A percentile compares a stretch with the other conserved stretches of the same genome.
phyloP scores from a whole-genome alignment of 35 echinoderm and acorn worm genomes.

The Diadema setosum region DNA sequence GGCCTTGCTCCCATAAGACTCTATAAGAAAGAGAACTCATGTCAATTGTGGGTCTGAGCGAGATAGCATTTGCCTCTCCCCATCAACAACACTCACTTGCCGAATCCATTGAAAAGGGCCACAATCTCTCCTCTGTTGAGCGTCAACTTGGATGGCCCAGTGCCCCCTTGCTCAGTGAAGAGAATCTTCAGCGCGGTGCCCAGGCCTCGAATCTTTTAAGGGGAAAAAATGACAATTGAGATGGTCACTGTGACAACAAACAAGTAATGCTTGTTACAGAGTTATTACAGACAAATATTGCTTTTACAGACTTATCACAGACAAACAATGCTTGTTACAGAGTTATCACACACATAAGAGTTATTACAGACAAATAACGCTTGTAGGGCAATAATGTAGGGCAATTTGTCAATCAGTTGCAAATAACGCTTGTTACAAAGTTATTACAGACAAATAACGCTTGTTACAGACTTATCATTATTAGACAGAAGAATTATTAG shows the following conservation, averaged over 20 bases:
- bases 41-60: too few species aligned
- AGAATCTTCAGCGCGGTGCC: constrained; percentile 95
- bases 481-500: too few species aligned
- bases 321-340: not conserved
- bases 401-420: too few species aligned
- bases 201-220: constrained; percentile 65
- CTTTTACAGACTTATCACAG: too few species aligned
- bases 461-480: too few species aligned
- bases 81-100: constrained; percentile 75
- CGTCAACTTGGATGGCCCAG: constrained; percentile 21
- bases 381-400: not conserved
- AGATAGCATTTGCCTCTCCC: too few species aligned
- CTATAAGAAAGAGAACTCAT: too few species aligned
- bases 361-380: not conserved
- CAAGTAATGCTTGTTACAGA: not conserved
- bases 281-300: too few species aligned
- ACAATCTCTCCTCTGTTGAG: constrained; percentile 78
- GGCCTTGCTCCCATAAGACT: too few species aligned
- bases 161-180: constrained; percentile 44
- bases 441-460: too few species aligned
- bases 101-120: constrained; percentile 83
- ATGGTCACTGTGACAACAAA: not conserved
- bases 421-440: too few species aligned
- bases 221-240: not conserved
- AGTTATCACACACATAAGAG: not conserved